Base-by-base conservation (phyloP, 2,797 vertebrate genomes). In the Tauraco hartlaubi region DNA sequence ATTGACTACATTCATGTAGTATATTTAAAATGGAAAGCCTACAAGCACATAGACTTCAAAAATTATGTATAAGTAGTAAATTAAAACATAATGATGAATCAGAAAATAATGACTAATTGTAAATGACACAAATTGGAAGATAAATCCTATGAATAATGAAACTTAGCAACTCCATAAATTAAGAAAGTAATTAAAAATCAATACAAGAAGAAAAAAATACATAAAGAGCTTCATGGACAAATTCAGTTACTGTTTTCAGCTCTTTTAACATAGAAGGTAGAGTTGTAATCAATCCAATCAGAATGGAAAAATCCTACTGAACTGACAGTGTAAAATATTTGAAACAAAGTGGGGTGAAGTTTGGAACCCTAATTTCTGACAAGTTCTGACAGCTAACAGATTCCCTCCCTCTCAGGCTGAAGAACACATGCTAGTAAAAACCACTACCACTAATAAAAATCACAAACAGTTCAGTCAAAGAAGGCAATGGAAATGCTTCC, bases 231-330 rank as follows among this genome's bases (percentile, higher is more conserved):
- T 73, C 8, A 51, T 56, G 59, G 87, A 97, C 83, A 96, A 92
- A 97, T 96, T 68, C 82, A 83, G 61, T 74, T 85, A 96, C 73
- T 86, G 29, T 88, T 62, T 66, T 91, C 58, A 94, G 75, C 48
- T 93, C 31, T 58, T 90, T 66, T 75, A 93, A 90, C 21, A 39
- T 29, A 79, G 85, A 93, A 35, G 52, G 35, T 52, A 85, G 12
- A 94, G 39, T 41, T 66, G 74, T 8, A 91, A 95, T 69, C 41
- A 87, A 82, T 81, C 72, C 41, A 58, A 63, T 21, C 15, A 68
- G 26, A 55, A 59, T 28, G 71, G 52, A 25, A 91, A 88, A 93
- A 71, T 68, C 13, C 10, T 25, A 81, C 25, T 67, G 18, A 59
- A 58, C 71, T 94, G 49, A 41, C 63, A 94, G 59, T 13, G 13